Base-by-base conservation (phyloP, 2,113 vertebrate species). In the Pseudolaguvia tuberculata region DNA sequence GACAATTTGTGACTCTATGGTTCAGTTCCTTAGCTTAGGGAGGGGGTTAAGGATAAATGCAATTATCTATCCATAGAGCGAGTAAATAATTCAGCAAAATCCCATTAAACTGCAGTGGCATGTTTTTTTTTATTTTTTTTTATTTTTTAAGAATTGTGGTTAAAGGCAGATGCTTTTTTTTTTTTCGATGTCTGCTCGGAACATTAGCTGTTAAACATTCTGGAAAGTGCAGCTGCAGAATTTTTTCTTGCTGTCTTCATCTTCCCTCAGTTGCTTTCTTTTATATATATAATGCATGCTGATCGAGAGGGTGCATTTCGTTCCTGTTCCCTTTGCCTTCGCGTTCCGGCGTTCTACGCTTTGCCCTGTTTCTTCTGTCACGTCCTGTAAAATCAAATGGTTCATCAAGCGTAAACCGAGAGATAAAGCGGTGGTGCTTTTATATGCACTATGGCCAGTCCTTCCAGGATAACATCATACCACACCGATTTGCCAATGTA, bases 361-460 rank as follows among this genome's bases (percentile, higher is more conserved):
- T 89, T 89, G 86, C 25, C n/a, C 83, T 89, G 88, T 90, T 89
- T 89, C 83, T 83, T 72, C 78, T 90, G 90, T 88, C 88, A 80
- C 71, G 78, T 76, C 69, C 80, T 83, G 83, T 88, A 85, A 84
- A 76, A 84, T 88, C 87, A 83, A 78, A 72, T 77, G 61, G 78
- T 78, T 75, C 81, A 78, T 82, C 82, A 86, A 87, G 75, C 85
- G 83, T 42, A 73, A 82, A 77, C 21, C 4, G 78, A 81, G 78
- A 78, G 51, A 84, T 82, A 83, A 82, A 86, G 25, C 79, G 80
- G 53, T 55, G 75, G 48, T 67, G 77, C 35, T 42, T 7, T 42
- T 42, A 42, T 10, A 7, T 2, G 17, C 56, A 8, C 25, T 58
- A 13, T 35, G 29, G 27, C 31, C 18, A 27, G 8, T 23, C 39